Evolutionary conservation across 2,797 vertebrate genomes (phyloP), one percentile per base, ranked within the genome.

Genomic region (Nasua narica): DNA sequence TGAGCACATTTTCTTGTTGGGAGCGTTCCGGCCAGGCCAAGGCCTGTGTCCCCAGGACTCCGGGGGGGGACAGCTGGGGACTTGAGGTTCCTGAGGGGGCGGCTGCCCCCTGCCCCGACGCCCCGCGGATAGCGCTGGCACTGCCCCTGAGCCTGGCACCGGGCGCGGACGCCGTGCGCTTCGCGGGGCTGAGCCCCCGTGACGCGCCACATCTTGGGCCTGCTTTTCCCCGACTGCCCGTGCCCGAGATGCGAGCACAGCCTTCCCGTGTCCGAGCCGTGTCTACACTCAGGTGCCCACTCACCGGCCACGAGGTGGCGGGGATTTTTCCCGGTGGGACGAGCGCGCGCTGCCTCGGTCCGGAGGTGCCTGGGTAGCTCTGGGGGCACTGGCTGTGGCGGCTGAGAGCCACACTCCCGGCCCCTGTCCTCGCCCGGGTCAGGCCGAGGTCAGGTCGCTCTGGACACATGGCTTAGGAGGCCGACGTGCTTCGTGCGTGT

Each of bases 161-260:
- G 21, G 11, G 35, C 5, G 21, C 1, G 67, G n/a, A 18, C 0
- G 7, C 70, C 0, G 4, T 4, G 2, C 27, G 40, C 35, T 58
- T 23, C 32, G 1, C 1, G 27, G 35, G 37, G 37, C 65, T 15
- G 19, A 2, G 2, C 3, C 69, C 69, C 37, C 5, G 3, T 15
- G 69, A 14, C 2, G 13, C 2, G 2, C 40, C 21, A 15, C 5
- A 1, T 21, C 18, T n/a, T 23, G 11, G 25, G 6, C 7, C 37
- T 70, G 69, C 37, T 70, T 25, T 7, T 4, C 11, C 40, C 69
- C 21, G 21, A 7, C 37, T 14, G 40, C 69, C 23, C n/a, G 37
- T 3, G 0, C 35, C 23, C 35, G 25, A 76, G 60, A 19, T 13
- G 9, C 13, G 32, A 3, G 8, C 13, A 35, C 4, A 35, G 40